Conservation (phyloP, 2,888 invertebrate genomes). For the Pristionchus mayeri region DNA sequence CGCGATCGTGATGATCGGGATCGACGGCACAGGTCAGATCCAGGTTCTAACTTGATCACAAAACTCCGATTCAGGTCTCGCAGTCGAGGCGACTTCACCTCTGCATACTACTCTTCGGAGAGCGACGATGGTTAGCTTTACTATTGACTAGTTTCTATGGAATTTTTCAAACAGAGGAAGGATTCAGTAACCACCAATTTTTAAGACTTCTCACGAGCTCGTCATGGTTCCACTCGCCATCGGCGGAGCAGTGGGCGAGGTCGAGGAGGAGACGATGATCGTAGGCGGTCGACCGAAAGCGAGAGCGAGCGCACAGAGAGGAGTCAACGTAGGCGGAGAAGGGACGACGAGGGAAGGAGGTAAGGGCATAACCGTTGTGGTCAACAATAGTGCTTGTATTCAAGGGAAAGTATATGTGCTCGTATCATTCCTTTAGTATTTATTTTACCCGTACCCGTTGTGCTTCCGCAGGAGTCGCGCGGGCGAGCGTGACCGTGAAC, state of each 20-base stretch:
- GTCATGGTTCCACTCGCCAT: not conserved
- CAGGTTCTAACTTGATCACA: not conserved
- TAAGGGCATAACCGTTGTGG: not conserved
- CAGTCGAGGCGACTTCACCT: constrained; percentile 8
- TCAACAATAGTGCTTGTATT: no score
- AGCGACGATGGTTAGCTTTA: constrained; percentile 33
- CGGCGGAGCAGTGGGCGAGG: constrained; percentile 2
- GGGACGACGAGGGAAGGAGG: constrained; percentile 46
- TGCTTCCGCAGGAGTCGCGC: constrained; percentile 32
- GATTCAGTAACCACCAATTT: not conserved
- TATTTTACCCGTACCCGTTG: not conserved
- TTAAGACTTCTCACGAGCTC: not conserved
- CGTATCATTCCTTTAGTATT: not conserved
- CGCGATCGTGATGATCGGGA: constrained; percentile 13
- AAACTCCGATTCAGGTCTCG: not conserved
- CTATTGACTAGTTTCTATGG: no score
- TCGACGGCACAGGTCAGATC: not conserved
- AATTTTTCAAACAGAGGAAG: no score
- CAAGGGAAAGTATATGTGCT: no score
- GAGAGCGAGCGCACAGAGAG: constrained; percentile 29
- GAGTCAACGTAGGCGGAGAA: constrained; percentile 44
- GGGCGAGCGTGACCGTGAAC: constrained; percentile 39
- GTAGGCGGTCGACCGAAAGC: not conserved
- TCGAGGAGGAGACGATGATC: not conserved
- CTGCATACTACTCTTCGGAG: constrained; percentile 29